Base-by-base conservation (phyloP, 2,888 invertebrate genomes). In the Eristalis arbustorum region DNA sequence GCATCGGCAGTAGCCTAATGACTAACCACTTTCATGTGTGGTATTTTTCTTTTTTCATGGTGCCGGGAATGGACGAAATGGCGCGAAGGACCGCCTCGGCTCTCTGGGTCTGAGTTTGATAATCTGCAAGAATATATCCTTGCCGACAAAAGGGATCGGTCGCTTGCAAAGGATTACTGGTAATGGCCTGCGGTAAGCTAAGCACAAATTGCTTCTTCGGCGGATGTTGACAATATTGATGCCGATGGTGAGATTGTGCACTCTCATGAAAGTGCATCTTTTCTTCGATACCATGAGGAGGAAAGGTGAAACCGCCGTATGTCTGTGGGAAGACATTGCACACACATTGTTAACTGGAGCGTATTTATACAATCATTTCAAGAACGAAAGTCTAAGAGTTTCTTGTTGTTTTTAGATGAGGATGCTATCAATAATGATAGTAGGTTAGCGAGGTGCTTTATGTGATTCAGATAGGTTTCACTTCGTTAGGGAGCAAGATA, bases 1-100 rank as follows among this genome's bases (percentile, higher is more conserved):
- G 49, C 49, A 49, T 8, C 18, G 49, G 18, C 49, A 18, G 49
- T 57, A 59, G 64, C 64, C 57, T 40, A 59, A 18, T 75, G 74
- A 37, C 11, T 40, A 18, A 59, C 66, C 59, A 59, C 25, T 67
- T 75, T 61, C 74, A 37, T 75, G 66, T 59, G 74, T 75, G 74
- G 74, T 25, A 75, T 75, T 75, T 59, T 64, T 56, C 37, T 62
- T 42, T 0, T 42, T 13, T 6, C n/a, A 49, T 49, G 42, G n/a
- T 42, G 42, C 42, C 6, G 42, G 42, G 5, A 42, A 42, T 31
- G 31, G 31, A 31, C 37, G 37, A 3, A 37, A 18, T 49, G 49
- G 49, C 49, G 49, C 49, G 49, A 49, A 49, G n/a, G 18, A 49
- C 8, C 18, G 18, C 18, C 49, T 18, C 49, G 18, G 18, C 49